Evolutionary conservation across 37 sponge, comb jelly and placozoan species (phyloP), one percentile per base, ranked within the genome.

Genomic region (Cladorhizidae sp.): DNA sequence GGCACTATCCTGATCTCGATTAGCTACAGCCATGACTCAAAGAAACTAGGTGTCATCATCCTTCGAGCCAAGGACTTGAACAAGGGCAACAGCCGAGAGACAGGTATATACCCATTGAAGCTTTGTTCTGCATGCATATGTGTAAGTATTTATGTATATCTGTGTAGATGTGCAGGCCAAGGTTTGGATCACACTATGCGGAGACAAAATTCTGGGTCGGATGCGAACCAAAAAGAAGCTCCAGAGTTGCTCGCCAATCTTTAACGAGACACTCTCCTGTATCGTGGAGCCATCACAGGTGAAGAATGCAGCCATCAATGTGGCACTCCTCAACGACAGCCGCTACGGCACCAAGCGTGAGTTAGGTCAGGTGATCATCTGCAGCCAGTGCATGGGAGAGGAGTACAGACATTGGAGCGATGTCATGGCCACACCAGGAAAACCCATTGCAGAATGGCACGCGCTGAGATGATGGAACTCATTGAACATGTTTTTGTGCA

Each of bases 361-460:
- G 31, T 63, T 89, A 15, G 90, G 90, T 67, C 57, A 43, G 37
- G 70, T 89, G 39, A 80, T 63, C 15, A 45, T 89, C 14, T 78
- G 80, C 43, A 21, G 72, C 57, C 75, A 79, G 25, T 40, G 70
- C 29, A 8, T 59, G 1, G 90, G 85, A 14, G 85, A 89, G 50
- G 80, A 71, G 64, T 84, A 80, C 28, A 64, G 90, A 26, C 90
- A 89, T 38, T 89, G 90, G 90, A 89, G 74, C 69, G 90, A 89
- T 59, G 76, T 80, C 40, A 20, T 89, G 58, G 80, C 85, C 23
- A 40, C 84, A 28, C 85, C 85, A 0, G 85, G 85, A 33, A 89
- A 84, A 35, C 90, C 64, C 38, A 89, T 89, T 40, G 85, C 90
- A 39, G 90, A 89, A 63, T 89, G 90, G 90, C 90, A 89, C 35